These are phyloP conservation scores for Parambassis ranga DNA, from an alignment of 2,797 vertebrate genomes.

Conservation along the genomic window DNA sequence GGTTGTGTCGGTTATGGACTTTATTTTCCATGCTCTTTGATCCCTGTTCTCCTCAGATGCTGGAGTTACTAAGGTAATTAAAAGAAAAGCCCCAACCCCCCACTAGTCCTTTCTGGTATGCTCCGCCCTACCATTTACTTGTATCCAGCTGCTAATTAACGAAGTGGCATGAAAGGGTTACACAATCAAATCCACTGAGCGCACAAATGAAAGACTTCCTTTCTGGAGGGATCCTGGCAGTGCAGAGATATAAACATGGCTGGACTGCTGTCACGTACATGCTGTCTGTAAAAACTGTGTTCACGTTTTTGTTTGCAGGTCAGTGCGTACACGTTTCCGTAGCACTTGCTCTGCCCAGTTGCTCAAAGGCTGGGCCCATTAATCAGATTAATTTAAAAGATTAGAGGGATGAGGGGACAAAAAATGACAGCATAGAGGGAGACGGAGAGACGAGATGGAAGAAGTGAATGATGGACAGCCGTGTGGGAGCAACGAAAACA, in stretches of 20 bases:
- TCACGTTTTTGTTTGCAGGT: neutral
- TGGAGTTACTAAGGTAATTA: constrained; percentile 49
- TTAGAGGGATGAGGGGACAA: constrained; percentile 35
- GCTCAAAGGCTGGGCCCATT: constrained; percentile 49
- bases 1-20: constrained; percentile 8
- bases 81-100: constrained; percentile 34
- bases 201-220: constrained; percentile 59
- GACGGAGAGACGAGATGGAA: constrained; percentile 14
- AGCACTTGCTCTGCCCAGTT: constrained; percentile 8
- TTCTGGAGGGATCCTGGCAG: constrained; percentile 7
- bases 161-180: constrained; percentile 57
- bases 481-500: constrained; percentile 19
- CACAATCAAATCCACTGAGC: constrained; percentile 60
- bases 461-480: constrained; percentile 45
- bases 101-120: constrained; percentile 6
- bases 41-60: constrained; percentile 30
- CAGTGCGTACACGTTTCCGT: constrained; percentile 15
- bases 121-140: constrained; percentile 54
- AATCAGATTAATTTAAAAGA: constrained; percentile 57
- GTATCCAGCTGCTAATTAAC: constrained; percentile 58
- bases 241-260: too few species aligned
- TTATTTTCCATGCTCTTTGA: constrained; percentile 60
- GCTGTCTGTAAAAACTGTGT: too few species aligned
- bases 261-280: too few species aligned
- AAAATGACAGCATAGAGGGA: constrained; percentile 27